Base-by-base conservation (phyloP, 2,888 invertebrate species). In the Andrena bicolor region DNA sequence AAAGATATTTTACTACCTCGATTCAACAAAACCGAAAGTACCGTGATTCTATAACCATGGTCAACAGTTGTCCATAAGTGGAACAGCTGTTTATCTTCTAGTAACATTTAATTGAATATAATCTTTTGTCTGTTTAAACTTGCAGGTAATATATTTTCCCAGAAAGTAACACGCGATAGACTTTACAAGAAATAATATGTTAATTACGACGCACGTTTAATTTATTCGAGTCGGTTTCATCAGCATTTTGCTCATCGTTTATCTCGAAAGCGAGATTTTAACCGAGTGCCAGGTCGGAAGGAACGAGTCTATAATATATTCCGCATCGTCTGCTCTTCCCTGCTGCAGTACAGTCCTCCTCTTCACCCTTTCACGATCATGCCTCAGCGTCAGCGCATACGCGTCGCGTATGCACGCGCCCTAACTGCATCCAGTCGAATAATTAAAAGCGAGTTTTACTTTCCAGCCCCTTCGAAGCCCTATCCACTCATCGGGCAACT, bases 301-400 rank as follows among this genome's bases (percentile, higher is more conserved):
- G 90, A 91, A 91, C 92, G 86, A 90, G 91, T 91, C 91, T 88
- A 86, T 92, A 92, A 92, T 92, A 88, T 92, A 92, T 92, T 91
- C 91, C 84, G 87, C 82, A 85, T 90, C 90, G 86, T 88, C 89
- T 84, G 85, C 82, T 76, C 76, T 76, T 78, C 85, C 63, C 79
- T 61, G 82, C 71, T 72, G 64, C 41, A 63, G 71, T 83, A 68
- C 82, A 64, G 77, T 80, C 83, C 66, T 82, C 72, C 69, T 74
- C 81, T 70, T 56, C 20, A n/a, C 32, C 60, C 71, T 66, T 51
- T 76, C 56, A 30, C 76, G 64, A 72, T 84, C 82, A 73, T 49
- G 83, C 73, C 75, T 66, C 68, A 75, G 32, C 53, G 74, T 76
- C 71, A 65, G 20, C 76, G 64, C n/a, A 64, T 28, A 53, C 64